Base-by-base conservation (phyloP, 2,797 vertebrate species). In the Morus bassanus region DNA sequence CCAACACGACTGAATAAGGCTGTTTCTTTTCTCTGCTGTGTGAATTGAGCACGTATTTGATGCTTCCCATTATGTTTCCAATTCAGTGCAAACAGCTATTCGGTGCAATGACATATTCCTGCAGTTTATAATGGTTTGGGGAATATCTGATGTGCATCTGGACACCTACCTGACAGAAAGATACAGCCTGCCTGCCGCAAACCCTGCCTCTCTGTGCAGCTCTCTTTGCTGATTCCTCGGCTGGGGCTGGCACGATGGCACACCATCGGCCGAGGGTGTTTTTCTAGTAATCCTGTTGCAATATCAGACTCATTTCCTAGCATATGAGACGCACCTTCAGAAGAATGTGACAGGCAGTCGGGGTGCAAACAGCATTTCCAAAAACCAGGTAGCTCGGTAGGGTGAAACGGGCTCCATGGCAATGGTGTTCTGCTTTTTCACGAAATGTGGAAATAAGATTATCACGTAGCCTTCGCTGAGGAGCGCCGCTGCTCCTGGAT, bases 311-410 rank as follows among this genome's bases (percentile, higher is more conserved):
- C 3, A 6, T 83, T 46, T 76, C 79, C 35, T 31, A 5, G 30
- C 0, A 0, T 13, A 2, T 15, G 10, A n/a, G 51, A 1, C 4
- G 46, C 45, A 4, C 39, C n/a, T n/a, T 43, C 1, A 2, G 28
- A 41, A 64, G 80, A 63, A 17, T 7, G 41, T 17, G 57, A 22
- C 3, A 6, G 86, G 77, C 76, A 67, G 33, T 2, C 24, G 31
- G 64, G 39, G 35, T 41, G 56, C 64, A 56, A 65, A 25, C 35
- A 33, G 17, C 9, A 2, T 39, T 76, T 60, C n/a, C 54, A 10
- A 51, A 28, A 28, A 51, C 24, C 56, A 5, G 50, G 45, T 13
- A 12, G 18, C 54, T 83, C 3, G 0, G 35, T n/a, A 18, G 39
- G 67, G 28, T 37, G 56, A 46, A 37, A 15, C 0, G 1, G 65